A percentile compares a stretch with the other conserved stretches of the same genome.
phyloP scores from a whole-genome alignment of 2,797 vertebrate genomes.

The Arvicola amphibius region DNA sequence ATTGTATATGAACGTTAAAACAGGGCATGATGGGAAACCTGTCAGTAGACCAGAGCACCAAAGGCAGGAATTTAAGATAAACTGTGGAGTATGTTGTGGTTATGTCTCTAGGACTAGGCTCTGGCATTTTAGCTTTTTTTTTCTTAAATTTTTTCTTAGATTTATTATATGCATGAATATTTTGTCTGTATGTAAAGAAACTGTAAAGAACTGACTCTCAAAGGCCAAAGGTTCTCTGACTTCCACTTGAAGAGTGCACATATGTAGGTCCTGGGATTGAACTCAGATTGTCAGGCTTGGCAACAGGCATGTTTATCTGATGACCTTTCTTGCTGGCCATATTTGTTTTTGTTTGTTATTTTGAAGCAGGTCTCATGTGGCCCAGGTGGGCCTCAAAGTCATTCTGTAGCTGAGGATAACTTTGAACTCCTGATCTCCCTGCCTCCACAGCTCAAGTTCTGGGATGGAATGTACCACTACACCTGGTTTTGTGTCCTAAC shows the following conservation, averaged over 20 bases:
- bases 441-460: background rate
- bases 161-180: background rate
- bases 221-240: background rate
- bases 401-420: background rate
- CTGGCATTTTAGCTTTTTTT: constrained; percentile 23
- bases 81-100: background rate
- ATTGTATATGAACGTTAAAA: background rate
- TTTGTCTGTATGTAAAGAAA: background rate
- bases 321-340: background rate
- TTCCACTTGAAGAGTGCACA: too few relatives aligned
- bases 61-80: background rate
- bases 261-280: background rate
- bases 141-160: background rate
- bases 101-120: background rate
- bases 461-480: too few relatives aligned
- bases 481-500: background rate
- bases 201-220: background rate
- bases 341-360: background rate
- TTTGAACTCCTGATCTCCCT: background rate
- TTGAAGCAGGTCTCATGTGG: background rate
- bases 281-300: background rate
- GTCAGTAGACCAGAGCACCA: background rate
- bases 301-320: too few relatives aligned
- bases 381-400: background rate
- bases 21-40: background rate